A percentile compares a stretch with the other conserved stretches of the same genome.
Conservation (phyloP, 2,113 vertebrate genomes). For the Egretta garzetta region DNA sequence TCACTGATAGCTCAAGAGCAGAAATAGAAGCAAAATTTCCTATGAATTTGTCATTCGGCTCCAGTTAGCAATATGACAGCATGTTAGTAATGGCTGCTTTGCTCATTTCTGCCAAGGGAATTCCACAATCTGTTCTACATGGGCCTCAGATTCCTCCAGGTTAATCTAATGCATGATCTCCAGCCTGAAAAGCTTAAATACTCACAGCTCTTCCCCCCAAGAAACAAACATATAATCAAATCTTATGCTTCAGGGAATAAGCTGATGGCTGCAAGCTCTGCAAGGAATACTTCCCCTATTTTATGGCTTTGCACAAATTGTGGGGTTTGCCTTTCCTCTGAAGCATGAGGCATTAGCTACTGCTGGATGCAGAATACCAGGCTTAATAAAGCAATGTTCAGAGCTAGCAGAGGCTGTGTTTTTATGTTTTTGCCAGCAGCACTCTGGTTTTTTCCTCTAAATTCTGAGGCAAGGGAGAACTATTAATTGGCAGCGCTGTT, state of each 20-base stretch:
- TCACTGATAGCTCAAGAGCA: conserved; percentile 12
- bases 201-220: conserved; percentile 26
- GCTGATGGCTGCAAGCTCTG: conserved; percentile 24
- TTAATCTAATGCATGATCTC: conserved; percentile 62
- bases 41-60: conserved; percentile 52
- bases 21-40: conserved; percentile 52
- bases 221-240: conserved; percentile 68
- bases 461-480: not conserved
- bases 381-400: conserved; percentile 12
- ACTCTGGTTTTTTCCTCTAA: not conserved
- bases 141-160: conserved; percentile 49
- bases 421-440: conserved; percentile 10
- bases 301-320: conserved; percentile 36
- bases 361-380: conserved; percentile 10
- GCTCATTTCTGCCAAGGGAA: conserved; percentile 64
- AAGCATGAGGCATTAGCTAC: not conserved
- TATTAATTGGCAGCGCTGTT: not conserved
- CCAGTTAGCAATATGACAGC: conserved; percentile 50
- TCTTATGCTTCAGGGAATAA: conserved; percentile 64
- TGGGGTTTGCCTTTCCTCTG: conserved; percentile 37
- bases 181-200: conserved; percentile 55
- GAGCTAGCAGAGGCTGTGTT: not conserved
- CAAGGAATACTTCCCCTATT: conserved; percentile 9
- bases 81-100: conserved; percentile 61
- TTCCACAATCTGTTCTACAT: conserved; percentile 64